Evolutionary conservation across 2,888 invertebrate genomes (phyloP), one percentile per base, ranked within the genome.

Genomic region (Drosophila macrospina): DNA sequence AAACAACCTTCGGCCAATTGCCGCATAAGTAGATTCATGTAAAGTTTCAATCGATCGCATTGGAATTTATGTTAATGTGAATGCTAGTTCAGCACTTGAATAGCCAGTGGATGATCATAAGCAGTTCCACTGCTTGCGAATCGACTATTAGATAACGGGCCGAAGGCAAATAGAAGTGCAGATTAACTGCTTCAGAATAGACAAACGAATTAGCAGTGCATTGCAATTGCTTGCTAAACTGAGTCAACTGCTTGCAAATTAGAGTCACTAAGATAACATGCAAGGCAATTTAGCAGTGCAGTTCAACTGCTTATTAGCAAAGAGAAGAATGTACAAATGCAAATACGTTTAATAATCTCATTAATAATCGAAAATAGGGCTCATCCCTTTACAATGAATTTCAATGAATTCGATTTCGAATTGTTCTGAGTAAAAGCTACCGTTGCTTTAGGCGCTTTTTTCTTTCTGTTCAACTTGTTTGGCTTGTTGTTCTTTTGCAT

Each of bases 61-160:
- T 45, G 70, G 82, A 79, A 82, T 81, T 87, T 81, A 85, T 85
- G 59, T 45, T 57, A 74, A 63, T 65, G 52, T 57, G 34, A n/a
- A 32, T 24, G 26, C 30, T 1, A 20, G 20, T 20, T 20, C 20
- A 20, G 3, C 20, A 30, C 28, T 48, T 36, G 82, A 62, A 62
- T 78, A 51, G 47, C 39, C 24, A 4, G 39, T 39, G 30, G 32
- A 39, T 1, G 8, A n/a, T 7, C 15, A 10, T 20, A 42, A 13
- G 24, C 5, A n/a, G 36, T 30, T 39, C 26, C 24, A 28, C 8
- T 10, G 16, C n/a, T 44, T 32, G 34, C 13, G 13, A 32, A 15
- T 16, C 42, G n/a, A 30, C 16, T 15, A 3, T 52, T 44, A 8
- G 26, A 20, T 36, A 34, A 16, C 4, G 26, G 13, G 6, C 5